phyloP scores from a whole-genome alignment of 2,113 vertebrate genomes.

The Seriola quinqueradiata region DNA sequence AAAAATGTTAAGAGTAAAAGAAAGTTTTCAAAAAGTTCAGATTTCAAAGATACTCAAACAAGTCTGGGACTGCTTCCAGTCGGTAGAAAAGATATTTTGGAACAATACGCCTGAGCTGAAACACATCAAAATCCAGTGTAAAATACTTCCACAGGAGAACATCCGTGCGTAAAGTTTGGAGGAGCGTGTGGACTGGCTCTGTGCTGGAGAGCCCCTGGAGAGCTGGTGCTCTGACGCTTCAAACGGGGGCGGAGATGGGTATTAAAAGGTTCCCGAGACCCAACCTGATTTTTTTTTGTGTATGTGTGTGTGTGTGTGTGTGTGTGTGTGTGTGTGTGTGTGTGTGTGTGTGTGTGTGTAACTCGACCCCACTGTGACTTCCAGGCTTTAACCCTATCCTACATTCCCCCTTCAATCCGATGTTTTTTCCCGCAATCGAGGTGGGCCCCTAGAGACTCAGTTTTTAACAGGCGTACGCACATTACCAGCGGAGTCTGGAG shows the following conservation, averaged over 20 bases:
- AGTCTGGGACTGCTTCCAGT: slow-evolving; percentile 29
- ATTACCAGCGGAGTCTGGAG: slow-evolving; percentile 14
- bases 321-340: slow-evolving; percentile 18
- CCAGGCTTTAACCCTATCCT: slow-evolving; percentile 64
- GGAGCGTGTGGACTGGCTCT: slow-evolving; percentile 69
- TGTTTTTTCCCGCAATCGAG: slow-evolving; percentile 17
- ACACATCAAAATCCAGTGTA: slow-evolving; percentile 48
- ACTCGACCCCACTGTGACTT: slow-evolving; percentile 79
- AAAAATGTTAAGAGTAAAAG: background rate
- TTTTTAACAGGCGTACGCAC: slow-evolving; percentile 49
- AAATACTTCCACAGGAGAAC: slow-evolving; percentile 65
- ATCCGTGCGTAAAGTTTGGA: slow-evolving; percentile 81
- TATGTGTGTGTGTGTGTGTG: background rate
- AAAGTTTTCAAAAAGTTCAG: slow-evolving; percentile 33
- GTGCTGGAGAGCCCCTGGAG: slow-evolving; percentile 73
- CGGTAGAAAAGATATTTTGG: slow-evolving; percentile 27
- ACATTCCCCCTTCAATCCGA: slow-evolving; percentile 37
- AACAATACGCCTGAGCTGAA: slow-evolving; percentile 46
- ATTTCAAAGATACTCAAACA: slow-evolving; percentile 27
- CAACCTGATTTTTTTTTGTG: slow-evolving; percentile 68
- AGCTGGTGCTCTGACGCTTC: slow-evolving; percentile 75
- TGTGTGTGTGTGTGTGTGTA: slow-evolving; percentile 55
- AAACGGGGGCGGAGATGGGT: slow-evolving; percentile 82
- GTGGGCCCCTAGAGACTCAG: slow-evolving; percentile 42
- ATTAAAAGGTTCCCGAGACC: slow-evolving; percentile 80